Evolutionary conservation across 1,140 invertebrate genomes (phyloP), one percentile per base, ranked within the genome.

Genomic region (Pseudoatta argentina): DNA sequence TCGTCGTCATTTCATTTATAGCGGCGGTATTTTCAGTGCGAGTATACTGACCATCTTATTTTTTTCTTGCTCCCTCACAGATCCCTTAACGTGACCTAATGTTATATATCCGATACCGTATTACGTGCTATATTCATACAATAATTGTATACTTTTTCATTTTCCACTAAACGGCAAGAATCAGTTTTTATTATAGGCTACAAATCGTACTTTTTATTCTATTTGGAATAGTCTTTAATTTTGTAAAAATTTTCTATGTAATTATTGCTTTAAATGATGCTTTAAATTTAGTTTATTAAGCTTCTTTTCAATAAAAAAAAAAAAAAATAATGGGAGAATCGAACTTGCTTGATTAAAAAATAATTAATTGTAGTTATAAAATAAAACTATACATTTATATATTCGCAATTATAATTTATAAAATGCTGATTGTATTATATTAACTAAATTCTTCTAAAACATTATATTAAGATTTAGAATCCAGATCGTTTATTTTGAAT

Each of bases 51-150:
- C 8, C 12, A 2, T 30, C 18, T n/a, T 39, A n/a, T 7, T 53
- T 39, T 72, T 72, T 81, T 82, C 27, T 82, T 72, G 34, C 24
- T 72, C 21, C 21, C 24, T 6, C 6, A 18, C 16, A 53, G 30
- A 71, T 71, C 21, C 7, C 78, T 81, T 39, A 69, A 57, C 3
- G 21, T n/a, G 21, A 59, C 18, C 21, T 57, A 30, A 81, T 34
- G 51, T 67, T 34, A 16, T 34, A 59, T 34, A 81, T 27, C 21
- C 6, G 16, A 6, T n/a, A 44, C 6, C 27, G 30, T 34, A 24
- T 78, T 34, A 57, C 21, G 53, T 53, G 3, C 24, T 72, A 48
- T 72, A 59, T 59, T 73, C 48, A 59, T 21, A 0, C 16, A 34
- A 53, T 1, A 2, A 27, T 16, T 14, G 18, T 16, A 2, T 8